Conservation (phyloP, 1,140 invertebrate species). For the Pararge aegeria region DNA sequence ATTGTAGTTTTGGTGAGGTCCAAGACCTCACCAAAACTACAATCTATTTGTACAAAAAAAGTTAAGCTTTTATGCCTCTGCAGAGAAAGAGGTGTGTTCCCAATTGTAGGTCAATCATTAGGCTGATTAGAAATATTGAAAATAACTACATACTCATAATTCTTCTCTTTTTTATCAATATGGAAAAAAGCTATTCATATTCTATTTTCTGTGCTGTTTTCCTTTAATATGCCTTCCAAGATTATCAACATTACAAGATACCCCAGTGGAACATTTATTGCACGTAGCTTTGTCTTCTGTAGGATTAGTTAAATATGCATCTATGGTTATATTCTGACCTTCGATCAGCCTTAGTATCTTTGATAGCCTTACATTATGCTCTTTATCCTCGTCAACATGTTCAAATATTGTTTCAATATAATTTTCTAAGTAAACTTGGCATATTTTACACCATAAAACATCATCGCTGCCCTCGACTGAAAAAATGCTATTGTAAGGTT, state of each 20-base stretch:
- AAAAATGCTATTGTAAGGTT: slow-evolving; percentile 48
- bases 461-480: slow-evolving; percentile 37
- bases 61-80: no score
- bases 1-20: no score
- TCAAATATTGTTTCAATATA: slow-evolving; percentile 47
- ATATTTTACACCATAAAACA: slow-evolving; percentile 46
- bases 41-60: no score
- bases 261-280: slow-evolving; percentile 37
- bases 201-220: slow-evolving; percentile 29
- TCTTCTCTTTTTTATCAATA: no score
- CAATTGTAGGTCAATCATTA: no score
- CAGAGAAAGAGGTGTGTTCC: no score
- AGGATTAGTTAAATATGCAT: slow-evolving; percentile 39
- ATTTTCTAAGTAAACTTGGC: slow-evolving; percentile 35
- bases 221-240: slow-evolving; percentile 43
- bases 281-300: slow-evolving; percentile 46
- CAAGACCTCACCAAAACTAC: no score
- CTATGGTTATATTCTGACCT: slow-evolving; percentile 42
- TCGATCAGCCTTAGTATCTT: slow-evolving; percentile 40
- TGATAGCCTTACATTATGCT: slow-evolving; percentile 30
- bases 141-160: no score
- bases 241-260: slow-evolving; percentile 45
- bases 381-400: slow-evolving; percentile 43
- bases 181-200: no score
- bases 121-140: no score